Evolutionary conservation across 2,113 vertebrate species (phyloP), one percentile per base, ranked within the genome.

Genomic region (Rallus limicola): DNA sequence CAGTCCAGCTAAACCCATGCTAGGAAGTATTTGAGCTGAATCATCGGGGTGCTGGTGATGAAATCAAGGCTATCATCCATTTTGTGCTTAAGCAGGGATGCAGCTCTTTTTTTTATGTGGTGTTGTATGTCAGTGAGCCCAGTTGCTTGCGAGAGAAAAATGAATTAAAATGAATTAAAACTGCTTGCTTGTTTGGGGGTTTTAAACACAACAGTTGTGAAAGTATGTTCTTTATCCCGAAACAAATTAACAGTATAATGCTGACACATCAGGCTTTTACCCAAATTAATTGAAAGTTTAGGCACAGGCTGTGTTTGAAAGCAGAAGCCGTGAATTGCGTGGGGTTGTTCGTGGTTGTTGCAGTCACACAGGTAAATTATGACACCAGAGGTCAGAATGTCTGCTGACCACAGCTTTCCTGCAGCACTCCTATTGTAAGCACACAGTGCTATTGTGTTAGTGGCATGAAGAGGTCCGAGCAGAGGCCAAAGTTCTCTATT

Each of bases 311-410:
- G 23, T 19, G 28, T 46, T 74, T 56, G 74, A 42, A 78, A 60
- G 55, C 2, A 46, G 50, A 24, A 68, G 10, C 29, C 56, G 26
- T 36, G 40, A 18, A 14, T 36, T 28, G 50, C 0, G 2, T 0
- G 0, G 13, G 52, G 42, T n/a, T 33, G 16, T 53, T 24, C 20
- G 34, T 26, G 38, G 11, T 50, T 11, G 17, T 13, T 50, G 31
- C 44, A 42, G 40, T 58, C 7, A 1, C 0, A 0, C 19, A 16
- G 40, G 31, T 36, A 42, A 50, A 11, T 33, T 21, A 26, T 14
- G 28, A 20, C 63, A n/a, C 28, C 53, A 50, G 34, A 3, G 1
- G 15, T 26, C 36, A 44, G 19, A 15, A 46, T 65, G 10, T 17
- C 36, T 6, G 2, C 36, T 2, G 2, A 26, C 16, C n/a, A 33